Evolutionary conservation across 2,797 vertebrate species (phyloP), one percentile per base, ranked within the genome.

Genomic region (Melanotaenia parkinsoni): DNA sequence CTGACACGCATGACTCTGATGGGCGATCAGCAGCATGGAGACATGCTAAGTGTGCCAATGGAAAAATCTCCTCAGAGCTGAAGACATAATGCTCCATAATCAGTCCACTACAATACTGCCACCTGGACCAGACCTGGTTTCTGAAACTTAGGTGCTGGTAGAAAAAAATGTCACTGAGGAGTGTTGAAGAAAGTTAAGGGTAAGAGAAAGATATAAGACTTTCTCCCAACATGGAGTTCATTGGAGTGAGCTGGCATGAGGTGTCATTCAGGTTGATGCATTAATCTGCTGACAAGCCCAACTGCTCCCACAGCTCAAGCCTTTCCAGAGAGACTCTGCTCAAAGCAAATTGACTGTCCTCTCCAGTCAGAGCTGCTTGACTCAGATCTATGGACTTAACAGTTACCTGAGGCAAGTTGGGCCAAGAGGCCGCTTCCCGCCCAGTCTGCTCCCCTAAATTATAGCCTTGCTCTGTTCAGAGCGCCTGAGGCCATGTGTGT

Each of bases 201-300:
- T 43, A 51, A 67, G 71, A 57, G 43, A 68, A 74, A 77, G 73
- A 81, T 82, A 53, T 63, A 73, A 47, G 70, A 74, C 61, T 72
- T 72, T 72, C 69, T 66, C 70, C 61, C 22, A 69, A 70, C 58
- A 62, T 74, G 4, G 58, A 67, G 72, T 67, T 59, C 78, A 63
- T 63, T 37, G 65, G 76, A 64, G 58, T 16, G 68, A 68, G 85
- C 76, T 56, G 87, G 85, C 77, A 78, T 70, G 82, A 86, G 83
- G 86, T 80, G 86, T 92, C 92, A 90, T 57, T 93, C 89, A 86
- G 79, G 79, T 85, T 94, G 92, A 94, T 92, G 85, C 90, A 92
- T 93, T 93, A 86, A 93, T 92, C 88, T 89, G 87, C 80, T 88
- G 92, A 94, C 92, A 92, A 89, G 88, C 84, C 81, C 90, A 89